phyloP scores from a whole-genome alignment of 2,888 invertebrate species.

The Lithosia quadra region DNA sequence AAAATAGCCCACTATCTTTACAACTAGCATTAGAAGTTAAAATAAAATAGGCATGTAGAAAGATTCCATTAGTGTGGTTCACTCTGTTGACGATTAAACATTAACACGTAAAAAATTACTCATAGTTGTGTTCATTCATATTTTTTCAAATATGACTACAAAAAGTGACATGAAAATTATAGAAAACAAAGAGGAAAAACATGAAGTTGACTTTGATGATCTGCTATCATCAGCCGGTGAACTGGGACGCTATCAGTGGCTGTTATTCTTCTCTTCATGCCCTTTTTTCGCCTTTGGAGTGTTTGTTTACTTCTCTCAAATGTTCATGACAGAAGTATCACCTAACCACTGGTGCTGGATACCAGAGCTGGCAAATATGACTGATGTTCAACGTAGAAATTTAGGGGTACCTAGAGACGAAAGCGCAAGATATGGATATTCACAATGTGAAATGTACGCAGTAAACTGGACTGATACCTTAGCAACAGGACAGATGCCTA shows the following conservation, averaged over 20 bases:
- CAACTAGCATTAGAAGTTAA: background rate
- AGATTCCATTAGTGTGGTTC: background rate
- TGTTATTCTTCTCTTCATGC: slow-evolving; percentile 58
- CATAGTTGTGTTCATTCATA: background rate
- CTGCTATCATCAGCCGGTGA: slow-evolving; percentile 63
- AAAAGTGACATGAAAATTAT: background rate
- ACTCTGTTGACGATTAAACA: background rate
- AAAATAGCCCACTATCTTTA: background rate
- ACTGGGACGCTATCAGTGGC: slow-evolving; percentile 61
- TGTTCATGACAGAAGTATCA: slow-evolving; percentile 65
- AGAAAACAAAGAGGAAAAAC: slow-evolving; percentile 36
- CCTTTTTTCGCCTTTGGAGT: slow-evolving; percentile 64
- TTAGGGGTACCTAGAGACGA: slow-evolving; percentile 60
- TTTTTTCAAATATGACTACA: background rate
- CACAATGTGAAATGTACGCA: slow-evolving; percentile 62
- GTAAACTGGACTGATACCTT: slow-evolving; percentile 69
- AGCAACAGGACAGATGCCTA: slow-evolving; percentile 50
- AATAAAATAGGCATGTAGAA: background rate
- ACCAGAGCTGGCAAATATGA: slow-evolving; percentile 62
- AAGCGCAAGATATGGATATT: slow-evolving; percentile 62
- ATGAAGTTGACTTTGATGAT: slow-evolving; percentile 59
- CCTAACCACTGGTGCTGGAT: slow-evolving; percentile 67
- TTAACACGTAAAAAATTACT: background rate
- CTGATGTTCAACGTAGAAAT: slow-evolving; percentile 54
- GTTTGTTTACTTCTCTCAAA: slow-evolving; percentile 61